Percentiles rank a stretch among this genome's conserved stretches.
These are phyloP conservation scores for Enteromius argenteus DNA, from an alignment of 2,797 vertebrate species.

Conservation along the genomic window DNA sequence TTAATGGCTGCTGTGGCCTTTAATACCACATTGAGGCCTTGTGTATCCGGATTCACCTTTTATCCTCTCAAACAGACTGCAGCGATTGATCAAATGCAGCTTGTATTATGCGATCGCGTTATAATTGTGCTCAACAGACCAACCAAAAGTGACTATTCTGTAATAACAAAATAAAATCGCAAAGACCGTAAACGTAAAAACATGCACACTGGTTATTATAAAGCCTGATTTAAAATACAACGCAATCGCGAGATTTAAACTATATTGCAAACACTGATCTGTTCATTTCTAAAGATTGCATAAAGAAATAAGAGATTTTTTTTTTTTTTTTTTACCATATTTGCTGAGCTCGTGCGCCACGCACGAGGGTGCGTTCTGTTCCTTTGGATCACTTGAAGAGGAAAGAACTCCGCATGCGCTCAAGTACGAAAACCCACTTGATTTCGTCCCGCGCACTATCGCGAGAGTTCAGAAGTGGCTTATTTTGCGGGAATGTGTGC, in stretches of 20 bases:
- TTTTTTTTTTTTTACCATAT: constrained; percentile 42
- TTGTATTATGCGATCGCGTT: neutral
- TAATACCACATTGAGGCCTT: neutral
- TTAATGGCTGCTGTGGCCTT: neutral
- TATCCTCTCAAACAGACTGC: neutral
- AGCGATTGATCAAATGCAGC: accelerated
- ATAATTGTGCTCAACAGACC: neutral
- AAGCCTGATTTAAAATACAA: neutral
- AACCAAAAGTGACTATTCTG: neutral
- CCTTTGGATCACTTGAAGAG: neutral
- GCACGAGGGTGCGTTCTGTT: neutral
- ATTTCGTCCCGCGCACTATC: neutral
- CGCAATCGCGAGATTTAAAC: accelerated
- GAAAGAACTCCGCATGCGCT: constrained; percentile 40
- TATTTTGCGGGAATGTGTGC: neutral
- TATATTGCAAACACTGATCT: neutral
- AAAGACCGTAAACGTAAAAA: neutral
- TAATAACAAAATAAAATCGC: neutral
- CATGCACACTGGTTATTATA: neutral
- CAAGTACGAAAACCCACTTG: neutral
- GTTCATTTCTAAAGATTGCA: constrained; percentile 23
- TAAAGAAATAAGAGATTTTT: neutral
- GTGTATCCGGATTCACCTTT: neutral
- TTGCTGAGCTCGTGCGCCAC: constrained; percentile 33
- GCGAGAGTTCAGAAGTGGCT: neutral